phyloP scores from a whole-genome alignment of 2,797 vertebrate species.

The Macrochelys suwanniensis region DNA sequence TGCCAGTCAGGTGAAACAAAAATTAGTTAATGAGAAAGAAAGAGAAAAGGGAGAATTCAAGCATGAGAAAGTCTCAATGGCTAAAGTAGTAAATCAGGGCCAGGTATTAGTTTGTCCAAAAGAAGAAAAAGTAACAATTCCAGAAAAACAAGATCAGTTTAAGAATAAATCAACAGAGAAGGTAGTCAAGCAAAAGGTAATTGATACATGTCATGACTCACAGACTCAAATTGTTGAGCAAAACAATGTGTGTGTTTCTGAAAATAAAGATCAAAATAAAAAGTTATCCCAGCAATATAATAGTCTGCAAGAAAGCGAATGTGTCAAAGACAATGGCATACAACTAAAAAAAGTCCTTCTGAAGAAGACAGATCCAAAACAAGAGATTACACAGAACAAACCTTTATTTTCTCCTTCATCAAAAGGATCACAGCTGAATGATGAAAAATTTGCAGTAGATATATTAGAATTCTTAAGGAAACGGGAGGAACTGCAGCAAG shows the following conservation, averaged over 20 bases:
- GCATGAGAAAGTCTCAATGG: not conserved
- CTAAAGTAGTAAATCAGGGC: constrained; percentile 17
- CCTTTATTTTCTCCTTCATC: constrained; percentile 73
- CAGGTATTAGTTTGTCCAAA: not conserved
- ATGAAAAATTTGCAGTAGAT: constrained; percentile 72
- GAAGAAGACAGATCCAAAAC: constrained; percentile 55
- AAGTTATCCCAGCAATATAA: constrained; percentile 29
- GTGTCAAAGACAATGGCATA: not conserved
- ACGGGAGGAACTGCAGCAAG: constrained; percentile 82
- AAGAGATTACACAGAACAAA: constrained; percentile 76
- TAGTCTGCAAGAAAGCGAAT: constrained; percentile 46
- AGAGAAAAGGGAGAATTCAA: constrained; percentile 30
- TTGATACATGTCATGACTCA: constrained; percentile 22
- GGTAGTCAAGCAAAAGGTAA: constrained; percentile 46
- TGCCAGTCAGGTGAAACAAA: not conserved
- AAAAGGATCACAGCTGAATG: constrained; percentile 77
- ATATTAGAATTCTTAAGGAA: constrained; percentile 81
- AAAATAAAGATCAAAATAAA: constrained; percentile 49
- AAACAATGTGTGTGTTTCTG: constrained; percentile 41
- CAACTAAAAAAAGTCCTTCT: constrained; percentile 56
- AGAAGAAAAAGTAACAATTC: constrained; percentile 48
- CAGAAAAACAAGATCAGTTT: constrained; percentile 50
- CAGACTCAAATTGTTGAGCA: constrained; percentile 45
- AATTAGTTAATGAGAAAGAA: constrained; percentile 38
- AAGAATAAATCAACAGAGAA: constrained; percentile 36